A percentile compares a stretch with the other conserved stretches of the same genome.
These are phyloP conservation scores for Ellobium chinense DNA, from an alignment of 2,888 invertebrate species.

Conservation along the genomic window DNA sequence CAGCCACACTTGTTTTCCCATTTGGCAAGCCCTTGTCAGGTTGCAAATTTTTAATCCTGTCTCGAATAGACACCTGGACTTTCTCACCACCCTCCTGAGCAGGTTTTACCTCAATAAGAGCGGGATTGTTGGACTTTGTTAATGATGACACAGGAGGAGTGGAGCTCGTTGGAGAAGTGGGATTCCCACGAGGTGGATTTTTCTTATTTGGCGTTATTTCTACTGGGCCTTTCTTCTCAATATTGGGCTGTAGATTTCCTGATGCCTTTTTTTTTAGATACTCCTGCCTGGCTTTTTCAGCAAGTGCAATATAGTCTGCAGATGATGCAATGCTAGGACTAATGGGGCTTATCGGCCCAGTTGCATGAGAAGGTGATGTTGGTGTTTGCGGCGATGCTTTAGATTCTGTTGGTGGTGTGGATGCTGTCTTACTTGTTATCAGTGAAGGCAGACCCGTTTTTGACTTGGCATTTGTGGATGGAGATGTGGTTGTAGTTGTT, in stretches of 20 bases:
- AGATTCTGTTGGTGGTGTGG: neutral
- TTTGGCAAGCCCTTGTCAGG: slow-evolving; percentile 39
- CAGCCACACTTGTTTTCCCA: slow-evolving; percentile 44
- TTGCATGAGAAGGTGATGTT: slow-evolving; percentile 13
- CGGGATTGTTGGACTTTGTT: slow-evolving; percentile 34
- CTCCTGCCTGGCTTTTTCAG: slow-evolving; percentile 73
- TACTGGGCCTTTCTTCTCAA: slow-evolving; percentile 44
- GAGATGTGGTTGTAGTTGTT: neutral
- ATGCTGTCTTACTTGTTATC: slow-evolving; percentile 25
- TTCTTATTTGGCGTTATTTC: slow-evolving; percentile 36
- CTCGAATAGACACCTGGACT: slow-evolving; percentile 54
- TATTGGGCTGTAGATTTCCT: slow-evolving; percentile 31
- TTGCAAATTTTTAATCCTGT: slow-evolving; percentile 57
- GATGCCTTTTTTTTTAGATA: slow-evolving; percentile 64
- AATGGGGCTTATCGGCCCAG: slow-evolving; percentile 45
- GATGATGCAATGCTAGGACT: slow-evolving; percentile 43
- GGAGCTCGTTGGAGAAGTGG: slow-evolving; percentile 50
- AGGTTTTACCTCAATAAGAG: slow-evolving; percentile 46
- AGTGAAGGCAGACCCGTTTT: slow-evolving; percentile 25
- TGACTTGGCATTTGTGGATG: slow-evolving; percentile 18
- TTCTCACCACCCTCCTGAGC: slow-evolving; percentile 20
- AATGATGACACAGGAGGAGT: slow-evolving; percentile 41
- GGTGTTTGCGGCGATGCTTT: slow-evolving; percentile 15
- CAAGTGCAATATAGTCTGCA: slow-evolving; percentile 69
- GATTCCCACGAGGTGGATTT: slow-evolving; percentile 29